phyloP scores from a whole-genome alignment of 2,113 vertebrate genomes.

The Hemibagrus wyckioides region DNA sequence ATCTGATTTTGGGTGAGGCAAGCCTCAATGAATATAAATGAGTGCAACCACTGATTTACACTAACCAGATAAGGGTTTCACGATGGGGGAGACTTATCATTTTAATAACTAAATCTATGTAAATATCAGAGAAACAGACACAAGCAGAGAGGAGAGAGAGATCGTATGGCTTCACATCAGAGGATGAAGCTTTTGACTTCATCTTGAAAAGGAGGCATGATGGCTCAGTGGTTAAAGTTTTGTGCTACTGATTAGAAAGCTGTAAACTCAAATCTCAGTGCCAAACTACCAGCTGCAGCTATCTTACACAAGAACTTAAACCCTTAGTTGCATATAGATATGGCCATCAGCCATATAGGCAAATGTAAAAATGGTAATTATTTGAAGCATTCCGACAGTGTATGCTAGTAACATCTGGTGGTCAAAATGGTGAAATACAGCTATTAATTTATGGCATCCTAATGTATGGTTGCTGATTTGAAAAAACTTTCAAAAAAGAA shows the following conservation, averaged over 20 bases:
- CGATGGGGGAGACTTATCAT: not conserved
- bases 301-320: not conserved
- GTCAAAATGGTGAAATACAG: not conserved
- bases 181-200: not conserved
- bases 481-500: not conserved
- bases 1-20: not conserved
- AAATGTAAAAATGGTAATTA: not conserved
- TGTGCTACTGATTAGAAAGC: not conserved
- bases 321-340: not conserved
- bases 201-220: not conserved
- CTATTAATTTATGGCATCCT: no score
- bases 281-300: no score
- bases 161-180: not conserved
- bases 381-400: not conserved
- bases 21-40: not conserved
- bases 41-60: not conserved
- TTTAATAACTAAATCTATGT: slow-evolving; percentile 13
- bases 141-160: not conserved
- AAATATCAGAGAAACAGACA: slow-evolving; percentile 1
- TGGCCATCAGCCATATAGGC: not conserved
- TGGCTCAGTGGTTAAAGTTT: not conserved
- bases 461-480: not conserved
- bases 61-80: not conserved
- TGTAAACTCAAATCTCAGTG: not conserved
- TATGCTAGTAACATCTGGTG: not conserved